These are phyloP conservation scores for Clarias gariepinus DNA, from an alignment of 2,113 vertebrate genomes.

Conservation along the genomic window DNA sequence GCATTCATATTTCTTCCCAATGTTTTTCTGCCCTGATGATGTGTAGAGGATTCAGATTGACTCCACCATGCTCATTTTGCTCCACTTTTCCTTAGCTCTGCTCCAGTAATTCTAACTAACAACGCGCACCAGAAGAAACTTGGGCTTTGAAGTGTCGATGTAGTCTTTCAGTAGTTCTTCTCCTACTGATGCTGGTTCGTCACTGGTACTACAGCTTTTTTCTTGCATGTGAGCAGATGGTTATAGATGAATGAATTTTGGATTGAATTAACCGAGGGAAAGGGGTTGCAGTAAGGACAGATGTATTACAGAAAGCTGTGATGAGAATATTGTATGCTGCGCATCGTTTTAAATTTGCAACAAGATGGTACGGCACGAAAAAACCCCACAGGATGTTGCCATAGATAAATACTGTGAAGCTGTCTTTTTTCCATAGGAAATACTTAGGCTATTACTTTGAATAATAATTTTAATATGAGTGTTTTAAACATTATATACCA, in stretches of 20 bases:
- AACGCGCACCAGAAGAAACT: neutral
- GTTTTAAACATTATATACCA: too few species aligned
- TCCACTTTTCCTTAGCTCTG: neutral
- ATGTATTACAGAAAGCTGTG: neutral
- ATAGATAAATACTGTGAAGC: neutral
- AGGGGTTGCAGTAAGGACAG: neutral
- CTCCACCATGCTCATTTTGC: conserved; percentile 20
- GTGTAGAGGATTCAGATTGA: conserved; percentile 55
- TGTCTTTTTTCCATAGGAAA: neutral
- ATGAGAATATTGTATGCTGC: neutral
- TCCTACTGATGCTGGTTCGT: neutral
- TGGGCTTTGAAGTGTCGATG: neutral
- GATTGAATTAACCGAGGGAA: conserved; percentile 2
- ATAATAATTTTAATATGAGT: too few species aligned
- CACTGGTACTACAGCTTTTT: neutral
- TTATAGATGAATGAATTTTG: neutral
- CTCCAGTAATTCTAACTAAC: conserved; percentile 9
- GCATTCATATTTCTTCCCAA: conserved; percentile 54
- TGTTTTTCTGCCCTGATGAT: conserved; percentile 58
- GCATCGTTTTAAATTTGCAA: neutral
- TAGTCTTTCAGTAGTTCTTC: neutral
- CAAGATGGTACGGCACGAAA: neutral
- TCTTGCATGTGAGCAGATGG: neutral
- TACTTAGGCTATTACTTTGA: too few species aligned
- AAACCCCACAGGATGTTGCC: neutral